Evolutionary conservation across 1,140 invertebrate genomes (phyloP), one percentile per base, ranked within the genome.

Genomic region (Orius laevigatus): DNA sequence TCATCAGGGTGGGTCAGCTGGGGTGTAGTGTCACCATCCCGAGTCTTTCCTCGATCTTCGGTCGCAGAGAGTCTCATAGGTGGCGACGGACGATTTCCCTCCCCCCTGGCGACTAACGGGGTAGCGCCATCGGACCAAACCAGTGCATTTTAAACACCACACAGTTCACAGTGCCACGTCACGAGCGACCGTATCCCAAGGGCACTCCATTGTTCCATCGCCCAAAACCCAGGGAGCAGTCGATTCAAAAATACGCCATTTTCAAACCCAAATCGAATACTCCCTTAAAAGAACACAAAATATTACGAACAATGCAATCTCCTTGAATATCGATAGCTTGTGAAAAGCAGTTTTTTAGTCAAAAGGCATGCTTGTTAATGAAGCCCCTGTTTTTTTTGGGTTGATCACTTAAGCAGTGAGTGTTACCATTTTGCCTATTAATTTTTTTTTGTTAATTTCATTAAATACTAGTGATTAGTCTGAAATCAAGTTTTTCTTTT

Each of bases 101-200:
- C 66, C 15, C 70, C 76, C 31, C 61, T 84, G 82, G 60, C 86
- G 88, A 61, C 92, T 88, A 62, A 90, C 85, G 35, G 84, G 25
- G 25, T 25, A 25, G 25, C 82, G 45, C 91, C 64, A 14, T 92
- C 66, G 3, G n/a, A 36, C 18, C 48, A 40, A n/a, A 15, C n/a
- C 11, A 12, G 19, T 25, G 44, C 10, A 46, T 12, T 12, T 10
- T 12, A 5, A 33, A 11, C n/a, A 33, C 10, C 31, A 33, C 19
- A 12, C 15, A 33, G 31, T 32, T 34, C 16, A n/a, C 4, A 33
- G 11, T 18, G 16, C 16, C 4, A 33, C n/a, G 44, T 25, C 9
- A 10, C 14, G 14, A 18, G 41, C 19, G 3, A 4, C 11, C 41
- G 5, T 19, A 43, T 16, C 5, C 11, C n/a, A 14, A 11, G 11